Base-by-base conservation (phyloP, 1,140 invertebrate species). In the Onthophagus taurus region DNA sequence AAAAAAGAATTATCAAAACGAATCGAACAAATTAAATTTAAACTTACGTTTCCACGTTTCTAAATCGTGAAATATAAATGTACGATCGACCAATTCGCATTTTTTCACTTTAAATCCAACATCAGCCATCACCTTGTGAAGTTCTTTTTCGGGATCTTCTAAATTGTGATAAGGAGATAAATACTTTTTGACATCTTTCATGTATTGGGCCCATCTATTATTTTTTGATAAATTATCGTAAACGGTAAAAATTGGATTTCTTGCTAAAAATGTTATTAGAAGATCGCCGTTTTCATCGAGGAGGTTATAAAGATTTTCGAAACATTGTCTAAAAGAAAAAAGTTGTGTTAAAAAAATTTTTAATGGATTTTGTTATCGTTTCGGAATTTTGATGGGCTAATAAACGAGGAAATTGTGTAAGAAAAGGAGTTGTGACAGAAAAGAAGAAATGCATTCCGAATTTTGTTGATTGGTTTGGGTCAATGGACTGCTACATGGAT, bases 171-270 rank as follows among this genome's bases (percentile, higher is more conserved):
- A 76, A 0, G 76, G 75, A 0, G 80, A 78, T 16, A 84, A 72
- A 57, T 72, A 83, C 33, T 72, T 67, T 24, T 76, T 68, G 2
- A 75, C 68, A 59, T 82, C 75, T 51, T 74, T 63, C 71, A 86
- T 81, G 52, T 83, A 87, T 2, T 53, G 42, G 12, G 68, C 61
- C 74, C 83, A 88, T 51, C 73, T 72, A 0, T 68, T 57, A 33
- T 71, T 71, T 23, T 69, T 61, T 0, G 75, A 65, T 8, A 87
- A 55, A 11, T 60, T 63, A 41, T 78, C 66, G 54, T 84, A 87
- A 2, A 83, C 72, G 29, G 81, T 75, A 52, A 78, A 88, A 4
- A 85, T 72, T 0, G 76, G 74, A 64, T 81, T 81, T n/a, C 71
- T 70, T 0, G 78, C 81, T 0, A 85, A 55, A 52, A 86, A 85